Evolutionary conservation across 2,113 vertebrate species (phyloP), one percentile per base, ranked within the genome.

Genomic region (Lonchura striata): DNA sequence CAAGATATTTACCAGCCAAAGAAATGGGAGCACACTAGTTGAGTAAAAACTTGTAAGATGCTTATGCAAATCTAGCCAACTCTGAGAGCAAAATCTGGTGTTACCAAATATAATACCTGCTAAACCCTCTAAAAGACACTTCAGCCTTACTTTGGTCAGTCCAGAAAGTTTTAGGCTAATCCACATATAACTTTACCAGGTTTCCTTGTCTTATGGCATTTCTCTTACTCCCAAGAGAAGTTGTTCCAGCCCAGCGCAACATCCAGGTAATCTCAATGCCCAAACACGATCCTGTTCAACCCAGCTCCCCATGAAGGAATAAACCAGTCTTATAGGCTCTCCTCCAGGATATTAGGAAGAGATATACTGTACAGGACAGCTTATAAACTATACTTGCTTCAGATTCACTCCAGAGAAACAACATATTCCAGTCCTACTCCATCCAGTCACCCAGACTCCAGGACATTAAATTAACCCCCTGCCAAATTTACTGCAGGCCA

Each of bases 401-500:
- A 94, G 5, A 76, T 41, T 78, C 52, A 71, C 28, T 53, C 31
- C 65, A 53, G 39, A 84, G 31, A 82, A 72, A 77, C 33, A 94
- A 52, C 59, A 39, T 33, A 74, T 35, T 95, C 86, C 35, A 24
- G 42, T 49, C 86, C 47, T 46, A 44, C 56, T 90, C 84, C 68
- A 70, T 70, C 56, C 53, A 86, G 53, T 35, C 72, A 81, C 44
- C 56, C 15, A 83, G 64, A 63, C 37, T 71, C 60, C 54, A 70
- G 25, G 52, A 83, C 39, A 74, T 28, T 81, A 94, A 91, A 94
- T 88, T 93, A 94, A 71, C 25, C 30, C 44, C 21, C 72, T 54
- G 18, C 44, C 68, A 75, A 90, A 96, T 94, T 88, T 95, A 90
- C 85, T 75, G 74, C 82, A 75, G 75, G 53, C 76, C 80, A 84